Evolutionary conservation across 1,140 invertebrate genomes (phyloP), one percentile per base, ranked within the genome.

Genomic region (Nixonia krombeini): DNA sequence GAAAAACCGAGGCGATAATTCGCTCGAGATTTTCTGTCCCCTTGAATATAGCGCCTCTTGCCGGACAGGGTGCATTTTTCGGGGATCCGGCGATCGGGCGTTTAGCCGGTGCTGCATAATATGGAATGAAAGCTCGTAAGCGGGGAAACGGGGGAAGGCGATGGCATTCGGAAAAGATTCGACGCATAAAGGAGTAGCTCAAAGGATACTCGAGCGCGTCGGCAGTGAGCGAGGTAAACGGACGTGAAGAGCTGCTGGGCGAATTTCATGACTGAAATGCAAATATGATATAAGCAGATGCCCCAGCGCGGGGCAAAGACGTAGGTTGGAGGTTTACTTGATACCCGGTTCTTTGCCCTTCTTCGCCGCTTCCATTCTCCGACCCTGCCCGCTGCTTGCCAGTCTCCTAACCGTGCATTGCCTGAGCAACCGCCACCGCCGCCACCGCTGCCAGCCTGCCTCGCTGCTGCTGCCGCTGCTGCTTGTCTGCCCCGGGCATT

Each of bases 241-340:
- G 63, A 74, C 71, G 63, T 66, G 64, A 47, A 57, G 57, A 66
- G 62, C 55, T 71, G 61, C 53, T 51, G 44, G 57, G 72, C 66
- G 50, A 70, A 75, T 72, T 75, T 75, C 64, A 67, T 64, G 66
- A 75, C 63, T 65, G 71, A 77, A 77, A 77, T 75, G 70, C 65
- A 77, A 78, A 78, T 77, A 73, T 74, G 66, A 70, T 77, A 61
- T 12, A 10, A 45, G 58, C 33, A 69, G 72, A 63, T 46, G 57
- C 52, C 61, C 38, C 46, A 29, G 40, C 46, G 28, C 52, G 31
- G 29, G 42, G 42, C 42, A 66, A 65, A 65, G 58, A 61, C 66
- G 63, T 67, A 52, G 58, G 25, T 26, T 44, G 25, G 35, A 13
- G 17, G 49, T 62, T 66, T 31, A 55, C 50, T 64, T 40, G 41